Conservation (phyloP, 2,113 vertebrate genomes). For the Oryzias woworae region DNA sequence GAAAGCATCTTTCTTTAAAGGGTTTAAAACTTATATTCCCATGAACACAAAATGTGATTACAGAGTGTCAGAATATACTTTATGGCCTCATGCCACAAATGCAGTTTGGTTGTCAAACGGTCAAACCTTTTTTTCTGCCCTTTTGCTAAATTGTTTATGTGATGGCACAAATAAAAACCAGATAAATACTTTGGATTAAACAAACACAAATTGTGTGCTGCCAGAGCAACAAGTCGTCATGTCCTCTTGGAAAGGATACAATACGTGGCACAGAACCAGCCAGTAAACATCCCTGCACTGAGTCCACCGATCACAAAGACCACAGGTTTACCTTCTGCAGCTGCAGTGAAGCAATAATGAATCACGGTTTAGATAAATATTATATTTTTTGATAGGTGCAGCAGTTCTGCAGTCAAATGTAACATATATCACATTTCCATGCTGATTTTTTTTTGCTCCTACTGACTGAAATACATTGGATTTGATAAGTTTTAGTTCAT, state of each 20-base stretch:
- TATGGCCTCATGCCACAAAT: neutral
- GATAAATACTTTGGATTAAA: conserved; percentile 1
- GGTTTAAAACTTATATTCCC: neutral
- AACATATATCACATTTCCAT: no score
- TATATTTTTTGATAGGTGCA: no score
- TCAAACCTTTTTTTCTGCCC: neutral
- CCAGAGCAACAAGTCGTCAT: conserved; percentile 9
- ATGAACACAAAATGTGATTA: neutral
- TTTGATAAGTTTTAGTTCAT: no score
- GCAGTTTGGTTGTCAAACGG: neutral
- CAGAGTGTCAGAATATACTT: neutral
- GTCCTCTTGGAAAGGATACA: conserved; percentile 41
- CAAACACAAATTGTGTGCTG: neutral
- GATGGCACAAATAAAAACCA: neutral
- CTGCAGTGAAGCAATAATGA: neutral
- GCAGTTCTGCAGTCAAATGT: no score
- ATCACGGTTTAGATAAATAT: neutral
- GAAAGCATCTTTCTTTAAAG: neutral
- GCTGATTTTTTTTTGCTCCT: neutral
- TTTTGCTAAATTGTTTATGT: neutral
- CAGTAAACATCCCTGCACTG: conserved; percentile 24
- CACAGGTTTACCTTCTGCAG: neutral
- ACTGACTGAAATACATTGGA: neutral
- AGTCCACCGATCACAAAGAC: neutral
- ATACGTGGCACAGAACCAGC: conserved; percentile 12